phyloP scores from a whole-genome alignment of 2,888 invertebrate species.

The Leptinotarsa rubiginosa region DNA sequence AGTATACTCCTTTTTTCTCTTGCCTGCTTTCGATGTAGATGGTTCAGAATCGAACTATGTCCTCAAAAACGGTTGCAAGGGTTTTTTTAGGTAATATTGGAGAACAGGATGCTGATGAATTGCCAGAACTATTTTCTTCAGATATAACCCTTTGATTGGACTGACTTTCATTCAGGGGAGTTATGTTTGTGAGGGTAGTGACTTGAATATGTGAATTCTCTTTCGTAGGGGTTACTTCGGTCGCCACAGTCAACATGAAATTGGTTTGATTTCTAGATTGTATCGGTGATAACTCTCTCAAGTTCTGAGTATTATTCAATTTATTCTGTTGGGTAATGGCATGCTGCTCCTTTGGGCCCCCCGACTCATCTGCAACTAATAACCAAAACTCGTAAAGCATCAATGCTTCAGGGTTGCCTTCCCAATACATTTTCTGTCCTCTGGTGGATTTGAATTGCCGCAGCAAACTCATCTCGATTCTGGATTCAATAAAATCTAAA shows the following conservation, averaged over 20 bases:
- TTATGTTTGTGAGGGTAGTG: neutral
- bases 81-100: no score
- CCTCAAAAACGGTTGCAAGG: neutral
- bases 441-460: neutral
- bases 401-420: neutral
- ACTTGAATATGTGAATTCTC: neutral
- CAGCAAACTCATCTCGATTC: neutral
- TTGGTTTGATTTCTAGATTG: neutral
- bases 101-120: neutral
- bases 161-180: neutral
- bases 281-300: neutral
- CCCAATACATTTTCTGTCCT: neutral
- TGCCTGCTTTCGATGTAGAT: neutral
- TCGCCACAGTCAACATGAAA: no score
- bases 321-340: no score
- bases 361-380: neutral
- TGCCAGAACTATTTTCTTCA: neutral
- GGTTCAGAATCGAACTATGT: neutral
- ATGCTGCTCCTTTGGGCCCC: neutral
- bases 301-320: no score
- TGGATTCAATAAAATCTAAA: no score
- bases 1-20: neutral
- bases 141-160: neutral
- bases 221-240: neutral
- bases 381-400: neutral